phyloP scores from a whole-genome alignment of 2,797 vertebrate genomes.

The Spinus olivaceus region DNA sequence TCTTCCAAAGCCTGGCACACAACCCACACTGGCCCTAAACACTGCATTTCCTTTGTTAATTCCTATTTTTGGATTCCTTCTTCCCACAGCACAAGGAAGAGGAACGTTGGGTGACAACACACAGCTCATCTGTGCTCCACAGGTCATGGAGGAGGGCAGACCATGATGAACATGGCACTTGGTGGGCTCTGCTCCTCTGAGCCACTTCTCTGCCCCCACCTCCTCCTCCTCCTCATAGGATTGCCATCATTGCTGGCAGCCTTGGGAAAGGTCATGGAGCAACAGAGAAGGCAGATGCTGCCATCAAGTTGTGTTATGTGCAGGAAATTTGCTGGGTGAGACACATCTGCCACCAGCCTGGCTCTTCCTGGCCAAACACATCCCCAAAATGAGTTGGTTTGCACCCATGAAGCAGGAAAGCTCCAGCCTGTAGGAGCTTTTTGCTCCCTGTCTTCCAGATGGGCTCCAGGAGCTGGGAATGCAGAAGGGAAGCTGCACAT shows the following conservation, averaged over 20 bases:
- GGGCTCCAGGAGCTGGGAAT: background rate
- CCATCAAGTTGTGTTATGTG: background rate
- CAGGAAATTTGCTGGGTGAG: background rate
- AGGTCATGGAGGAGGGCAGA: background rate
- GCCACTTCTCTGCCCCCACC: background rate
- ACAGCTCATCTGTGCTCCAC: fast-evolving
- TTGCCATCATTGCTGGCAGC: background rate
- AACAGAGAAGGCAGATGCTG: background rate
- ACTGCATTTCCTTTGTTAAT: background rate
- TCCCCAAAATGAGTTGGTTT: background rate
- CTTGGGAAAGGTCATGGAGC: background rate
- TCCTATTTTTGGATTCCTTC: conserved; percentile 32
- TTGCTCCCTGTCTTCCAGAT: background rate
- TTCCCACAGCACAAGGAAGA: background rate
- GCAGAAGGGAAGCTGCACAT: background rate
- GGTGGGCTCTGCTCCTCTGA: background rate
- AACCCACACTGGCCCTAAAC: conserved; percentile 5
- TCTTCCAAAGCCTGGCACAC: conserved; percentile 41
- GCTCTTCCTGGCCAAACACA: background rate
- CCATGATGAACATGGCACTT: fast-evolving
- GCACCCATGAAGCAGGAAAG: background rate
- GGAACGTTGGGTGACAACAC: background rate
- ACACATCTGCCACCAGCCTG: background rate
- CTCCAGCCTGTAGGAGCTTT: background rate
- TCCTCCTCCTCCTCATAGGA: background rate